A percentile compares a stretch with the other conserved stretches of the same genome.
Conservation (phyloP, 1,140 invertebrate species). For the Panulirus ornatus region DNA sequence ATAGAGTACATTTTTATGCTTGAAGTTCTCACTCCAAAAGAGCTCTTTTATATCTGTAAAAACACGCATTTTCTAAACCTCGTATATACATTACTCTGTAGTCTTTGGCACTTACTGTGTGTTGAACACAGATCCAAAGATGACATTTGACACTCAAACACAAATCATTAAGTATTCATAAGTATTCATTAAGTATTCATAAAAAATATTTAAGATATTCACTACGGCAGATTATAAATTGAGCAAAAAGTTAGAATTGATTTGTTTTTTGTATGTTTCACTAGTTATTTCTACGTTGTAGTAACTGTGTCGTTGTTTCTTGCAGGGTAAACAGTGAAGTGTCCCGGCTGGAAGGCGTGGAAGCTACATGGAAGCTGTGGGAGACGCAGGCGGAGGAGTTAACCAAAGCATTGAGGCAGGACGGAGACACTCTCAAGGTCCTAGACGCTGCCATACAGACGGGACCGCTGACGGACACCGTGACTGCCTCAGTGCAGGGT, state of each 20-base stretch:
- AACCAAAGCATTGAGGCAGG: constrained; percentile 82
- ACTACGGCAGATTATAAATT: neutral
- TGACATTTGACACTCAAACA: too few relatives aligned
- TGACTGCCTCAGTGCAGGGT: constrained; percentile 83
- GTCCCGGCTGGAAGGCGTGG: constrained; percentile 78
- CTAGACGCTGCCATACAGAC: constrained; percentile 83
- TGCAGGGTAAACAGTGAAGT: constrained; percentile 50
- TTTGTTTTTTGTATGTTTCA: neutral
- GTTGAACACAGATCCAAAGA: too few relatives aligned
- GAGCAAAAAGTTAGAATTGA: neutral
- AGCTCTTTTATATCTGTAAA: too few relatives aligned
- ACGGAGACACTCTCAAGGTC: constrained; percentile 83
- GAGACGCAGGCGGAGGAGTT: constrained; percentile 83
- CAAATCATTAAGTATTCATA: too few relatives aligned
- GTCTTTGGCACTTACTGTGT: too few relatives aligned
- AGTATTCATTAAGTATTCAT: too few relatives aligned
- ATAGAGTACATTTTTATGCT: too few relatives aligned
- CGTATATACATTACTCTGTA: too few relatives aligned
- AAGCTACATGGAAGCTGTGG: constrained; percentile 83
- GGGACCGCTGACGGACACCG: constrained; percentile 79
- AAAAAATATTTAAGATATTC: too few relatives aligned
- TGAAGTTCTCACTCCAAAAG: too few relatives aligned
- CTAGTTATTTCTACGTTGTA: neutral
- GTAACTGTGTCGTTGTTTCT: neutral
- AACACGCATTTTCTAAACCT: too few relatives aligned